Evolutionary conservation across 2,888 invertebrate species (phyloP).

Genomic region (Euspilapteryx auroguttella): DNA sequence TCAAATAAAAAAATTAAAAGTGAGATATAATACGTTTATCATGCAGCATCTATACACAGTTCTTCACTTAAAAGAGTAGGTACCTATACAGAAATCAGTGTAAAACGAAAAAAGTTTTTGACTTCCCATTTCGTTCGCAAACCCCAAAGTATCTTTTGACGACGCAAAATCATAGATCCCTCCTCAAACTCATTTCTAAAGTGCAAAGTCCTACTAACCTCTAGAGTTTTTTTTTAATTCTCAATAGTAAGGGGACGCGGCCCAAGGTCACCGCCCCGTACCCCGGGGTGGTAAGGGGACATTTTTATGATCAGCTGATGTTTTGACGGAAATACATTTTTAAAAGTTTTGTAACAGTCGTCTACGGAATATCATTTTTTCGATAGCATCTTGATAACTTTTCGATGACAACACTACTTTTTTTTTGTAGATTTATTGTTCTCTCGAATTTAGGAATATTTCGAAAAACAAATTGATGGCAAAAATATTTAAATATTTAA

Average conservation of each 20-base stretch:
- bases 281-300: slow-evolving; percentile 29
- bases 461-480: no score
- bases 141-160: not conserved
- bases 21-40: no score
- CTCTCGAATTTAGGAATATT: no score
- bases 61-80: no score
- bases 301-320: slow-evolving; percentile 51
- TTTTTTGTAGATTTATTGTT: no score
- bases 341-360: slow-evolving; percentile 5
- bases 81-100: no score
- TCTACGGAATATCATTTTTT: no score
- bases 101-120: not conserved
- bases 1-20: no score
- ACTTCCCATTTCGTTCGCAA: not conserved
- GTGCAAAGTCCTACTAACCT: slow-evolving; percentile 57
- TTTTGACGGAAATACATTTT: slow-evolving; percentile 7
- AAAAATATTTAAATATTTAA: no score
- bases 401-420: no score
- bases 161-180: slow-evolving; percentile 12
- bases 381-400: no score
- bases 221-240: slow-evolving; percentile 44
- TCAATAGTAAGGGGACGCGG: slow-evolving; percentile 53
- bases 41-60: no score
- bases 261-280: slow-evolving; percentile 37
- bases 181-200: slow-evolving; percentile 26